A percentile compares a stretch with the other conserved stretches of the same genome.
Evolutionary conservation across 64 coral and sea anemone genomes (phyloP).

Genomic region (Pachyseris speciosa): DNA sequence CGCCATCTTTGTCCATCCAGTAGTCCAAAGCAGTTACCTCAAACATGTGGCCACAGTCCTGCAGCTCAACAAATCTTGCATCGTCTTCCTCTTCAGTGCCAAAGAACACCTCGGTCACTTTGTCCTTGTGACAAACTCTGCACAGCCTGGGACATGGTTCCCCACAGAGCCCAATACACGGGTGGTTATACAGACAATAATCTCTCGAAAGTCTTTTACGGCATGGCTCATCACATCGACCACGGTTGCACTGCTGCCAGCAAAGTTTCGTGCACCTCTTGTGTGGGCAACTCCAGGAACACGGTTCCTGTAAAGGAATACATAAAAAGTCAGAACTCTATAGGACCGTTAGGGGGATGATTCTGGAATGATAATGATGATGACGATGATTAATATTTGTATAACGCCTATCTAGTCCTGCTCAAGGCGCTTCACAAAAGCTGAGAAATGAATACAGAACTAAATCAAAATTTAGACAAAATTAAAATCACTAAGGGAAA

Average conservation of each 20-base stretch:
- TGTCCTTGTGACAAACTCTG: constrained; percentile 49
- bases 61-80: constrained; percentile 62
- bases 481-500: no score
- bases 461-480: no score
- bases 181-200: constrained; percentile 3
- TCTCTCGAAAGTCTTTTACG: not conserved
- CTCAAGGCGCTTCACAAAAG: no score
- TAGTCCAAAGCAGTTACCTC: constrained; percentile 62
- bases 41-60: constrained; percentile 66
- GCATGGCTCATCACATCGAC: constrained; percentile 54
- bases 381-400: no score
- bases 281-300: constrained; percentile 44
- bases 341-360: not conserved
- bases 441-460: no score
- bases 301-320: constrained; percentile 8
- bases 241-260: constrained; percentile 61
- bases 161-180: constrained; percentile 71
- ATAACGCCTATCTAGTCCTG: no score
- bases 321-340: not conserved
- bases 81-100: constrained; percentile 50
- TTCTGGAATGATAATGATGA: no score
- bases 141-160: constrained; percentile 71
- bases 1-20: constrained; percentile 38
- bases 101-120: constrained; percentile 50
- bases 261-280: constrained; percentile 47